Base-by-base conservation (phyloP, 1,140 invertebrate species). In the Planococcus citri region DNA sequence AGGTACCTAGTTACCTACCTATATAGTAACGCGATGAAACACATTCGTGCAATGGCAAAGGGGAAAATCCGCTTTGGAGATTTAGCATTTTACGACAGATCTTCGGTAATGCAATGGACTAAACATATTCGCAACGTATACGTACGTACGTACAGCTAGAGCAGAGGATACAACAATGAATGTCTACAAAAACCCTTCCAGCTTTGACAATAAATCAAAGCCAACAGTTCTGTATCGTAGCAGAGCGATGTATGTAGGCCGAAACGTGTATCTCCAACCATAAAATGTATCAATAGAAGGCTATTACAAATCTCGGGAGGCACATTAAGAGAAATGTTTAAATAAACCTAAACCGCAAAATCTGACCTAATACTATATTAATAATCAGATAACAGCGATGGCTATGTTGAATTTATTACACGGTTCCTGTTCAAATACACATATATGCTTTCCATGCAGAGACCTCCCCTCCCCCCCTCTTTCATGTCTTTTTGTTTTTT, bases 341-440 rank as follows among this genome's bases (percentile, higher is more conserved):
- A 64, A 64, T 21, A 64, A 64, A 64, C 22, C 60, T 64, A 64
- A 64, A 64, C 60, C 60, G 25, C 60, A 64, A 64, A 64, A 64
- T 64, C 25, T 64, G 60, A 64, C 60, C 60, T 64, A 64, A 64
- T 64, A 64, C 60, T 64, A 64, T 64, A 64, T 64, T 64, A 64
- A 64, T 64, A 25, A 64, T 64, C 60, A 64, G 60, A 64, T 64
- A 64, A 64, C 60, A 25, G 12, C 3, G 60, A 64, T 64, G 60
- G 20, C 60, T 20, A 64, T 64, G 60, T 3, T 27, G 22, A 64
- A 64, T 64, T 64, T 64, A 64, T 64, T 64, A 64, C 22, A 12
- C 22, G 20, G 60, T 9, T 25, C 9, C 60, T 24, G 41, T 51
- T 51, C 41, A 51, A 51, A 51, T 20, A n/a, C n/a, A n/a, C n/a